Base-by-base conservation (phyloP, 2,113 vertebrate genomes). In the Dendropsophus ebraccatus region DNA sequence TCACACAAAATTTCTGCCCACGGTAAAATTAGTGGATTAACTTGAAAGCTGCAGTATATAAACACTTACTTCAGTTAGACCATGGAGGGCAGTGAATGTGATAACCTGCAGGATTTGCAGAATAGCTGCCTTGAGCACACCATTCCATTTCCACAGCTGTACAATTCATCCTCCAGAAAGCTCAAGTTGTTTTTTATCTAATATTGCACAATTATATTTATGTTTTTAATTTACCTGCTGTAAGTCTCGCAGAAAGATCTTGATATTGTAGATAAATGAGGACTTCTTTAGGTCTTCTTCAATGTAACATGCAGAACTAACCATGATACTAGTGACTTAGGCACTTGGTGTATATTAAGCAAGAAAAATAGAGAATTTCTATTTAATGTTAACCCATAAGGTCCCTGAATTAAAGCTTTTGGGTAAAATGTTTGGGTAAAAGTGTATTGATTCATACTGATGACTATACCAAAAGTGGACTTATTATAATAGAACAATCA, bases 1-100 rank as follows among this genome's bases (percentile, higher is more conserved):
- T 86, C 73, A 77, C 35, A 86, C 65, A 37, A 62, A 72, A 73
- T 58, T 58, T 80, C 32, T 80, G 65, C 77, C 75, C 50, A 72
- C 25, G 30, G 84, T 86, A 81, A 70, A 86, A 86, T 86, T 54
- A 52, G 65, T 60, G 76, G 76, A 86, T 86, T 80, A 86, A 23
- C 17, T 58, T 58, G 62, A 73, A 80, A 86, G 65, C 76, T 69
- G n/a, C 16, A 72, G 62, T 80, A 52, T 80, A 80, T 78, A 80
- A 86, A 80, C 76, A 80, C 69, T 80, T 47, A 47, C 60, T 79
- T 72, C 62, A 58, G 58, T 86, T 56, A 56, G 49, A 70, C 84
- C 84, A 60, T n/a, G 45, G 84, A 80, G 84, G 35, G 65, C 65
- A 58, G 45, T 86, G 75, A 80, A 81, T 11, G 65, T 56, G 65